Conservation (phyloP, 2,113 vertebrate genomes). For the Dasyprocta punctata region DNA sequence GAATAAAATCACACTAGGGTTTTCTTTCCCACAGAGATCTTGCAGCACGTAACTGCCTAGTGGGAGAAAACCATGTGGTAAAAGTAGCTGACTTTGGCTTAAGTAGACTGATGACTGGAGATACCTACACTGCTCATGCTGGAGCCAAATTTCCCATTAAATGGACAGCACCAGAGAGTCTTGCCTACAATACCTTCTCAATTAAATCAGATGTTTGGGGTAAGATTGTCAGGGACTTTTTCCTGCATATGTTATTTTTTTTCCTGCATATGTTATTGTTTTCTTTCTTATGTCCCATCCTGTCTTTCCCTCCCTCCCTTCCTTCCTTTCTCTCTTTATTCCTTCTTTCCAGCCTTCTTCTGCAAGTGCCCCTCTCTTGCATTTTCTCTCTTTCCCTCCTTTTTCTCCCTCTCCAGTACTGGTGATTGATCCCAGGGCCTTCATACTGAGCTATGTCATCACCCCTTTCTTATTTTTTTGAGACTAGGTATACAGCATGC, state of each 20-base stretch:
- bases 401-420: neutral
- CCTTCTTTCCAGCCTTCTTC: neutral
- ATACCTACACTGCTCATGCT: constrained; percentile 99
- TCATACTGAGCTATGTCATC: neutral
- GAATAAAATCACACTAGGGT: neutral
- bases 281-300: neutral
- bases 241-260: neutral
- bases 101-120: constrained; percentile 98
- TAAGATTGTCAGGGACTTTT: constrained; percentile 81
- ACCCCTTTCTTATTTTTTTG: neutral
- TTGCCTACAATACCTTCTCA: constrained; percentile 99
- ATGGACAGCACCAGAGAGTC: constrained; percentile 98
- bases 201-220: constrained; percentile 99
- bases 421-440: neutral
- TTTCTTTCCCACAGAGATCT: constrained; percentile 90
- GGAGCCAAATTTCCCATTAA: constrained; percentile 99
- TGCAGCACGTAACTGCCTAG: constrained; percentile 97
- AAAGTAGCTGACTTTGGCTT: constrained; percentile 99
- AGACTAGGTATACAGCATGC: neutral
- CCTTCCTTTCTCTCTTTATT: neutral
- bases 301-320: neutral
- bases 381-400: neutral
- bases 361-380: neutral
- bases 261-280: neutral
- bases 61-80: constrained; percentile 98